Conservation (phyloP, 2,888 invertebrate genomes). For the Parascotia fuliginaria region DNA sequence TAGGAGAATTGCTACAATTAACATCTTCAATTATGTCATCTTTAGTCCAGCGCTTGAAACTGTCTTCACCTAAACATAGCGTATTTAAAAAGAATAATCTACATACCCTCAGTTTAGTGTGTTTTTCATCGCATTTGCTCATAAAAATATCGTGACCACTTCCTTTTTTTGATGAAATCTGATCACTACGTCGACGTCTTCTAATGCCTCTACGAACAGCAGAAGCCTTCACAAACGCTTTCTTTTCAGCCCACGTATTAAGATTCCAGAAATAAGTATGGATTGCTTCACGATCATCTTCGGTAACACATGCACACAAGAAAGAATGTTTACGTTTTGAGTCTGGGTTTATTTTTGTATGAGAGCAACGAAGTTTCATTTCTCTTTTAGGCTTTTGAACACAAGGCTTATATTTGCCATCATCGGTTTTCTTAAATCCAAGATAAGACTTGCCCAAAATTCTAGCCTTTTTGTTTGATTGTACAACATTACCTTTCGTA, state of each 20-base stretch:
- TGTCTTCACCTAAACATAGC: not conserved
- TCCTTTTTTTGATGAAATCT: not conserved
- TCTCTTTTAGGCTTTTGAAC: not conserved
- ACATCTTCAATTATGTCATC: not conserved
- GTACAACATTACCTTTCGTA: conserved; percentile 1
- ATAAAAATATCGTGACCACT: conserved; percentile 6
- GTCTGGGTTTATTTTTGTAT: not conserved
- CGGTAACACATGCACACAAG: too few relatives aligned
- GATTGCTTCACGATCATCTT: not conserved
- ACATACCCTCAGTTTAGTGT: not conserved
- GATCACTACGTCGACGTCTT: not conserved
- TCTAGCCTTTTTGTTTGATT: not conserved
- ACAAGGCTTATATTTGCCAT: not conserved
- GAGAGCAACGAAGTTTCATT: not conserved
- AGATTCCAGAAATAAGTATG: not conserved
- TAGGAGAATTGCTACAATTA: too few relatives aligned
- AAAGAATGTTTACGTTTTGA: not conserved
- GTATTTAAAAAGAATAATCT: conserved; percentile 7
- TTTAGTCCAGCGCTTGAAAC: not conserved
- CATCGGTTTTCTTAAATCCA: conserved; percentile 8
- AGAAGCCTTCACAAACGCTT: not conserved
- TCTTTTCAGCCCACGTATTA: not conserved
- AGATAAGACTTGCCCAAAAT: conserved; percentile 3
- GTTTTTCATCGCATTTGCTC: not conserved
- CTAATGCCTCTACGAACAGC: not conserved